Base-by-base conservation (phyloP, 2,797 vertebrate genomes). In the Sebastiscus albofasciatus region DNA sequence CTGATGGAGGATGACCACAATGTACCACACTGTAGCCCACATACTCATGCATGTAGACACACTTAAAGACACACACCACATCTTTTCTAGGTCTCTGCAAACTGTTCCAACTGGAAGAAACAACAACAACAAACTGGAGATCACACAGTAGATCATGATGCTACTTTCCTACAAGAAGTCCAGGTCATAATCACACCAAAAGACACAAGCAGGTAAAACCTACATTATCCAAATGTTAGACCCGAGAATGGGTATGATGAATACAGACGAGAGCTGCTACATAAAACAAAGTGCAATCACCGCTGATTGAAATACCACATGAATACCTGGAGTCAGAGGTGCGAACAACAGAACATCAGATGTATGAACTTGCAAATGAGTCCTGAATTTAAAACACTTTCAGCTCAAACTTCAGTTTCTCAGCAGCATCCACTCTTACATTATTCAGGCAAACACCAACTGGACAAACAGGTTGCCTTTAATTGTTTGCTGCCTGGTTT, bases 331-430 rank as follows among this genome's bases (percentile, higher is more conserved):
- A 75, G 39, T 46, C 68, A 70, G 18, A 55, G 8, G 55, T 68
- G 33, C 60, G 82, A 88, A 75, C 29, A 66, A 24, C 55, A 77
- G 31, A 66, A 29, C 7, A 18, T 73, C 65, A 58, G 65, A 61
- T 16, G 39, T 24, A 36, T 42, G 27, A 60, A 75, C 29, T 77
- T 75, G 36, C 22, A 79, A 80, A 83, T 22, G 13, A 80, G 72
- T 31, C 12, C 26, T 66, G 73, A 79, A 77, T 68, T 79, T 66
- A 27, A 34, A 69, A 22, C 9, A 0, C 58, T 33, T 77, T 71
- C 1, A 16, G 7, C 24, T 46, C 7, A 65, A 42, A 75, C 12
- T 22, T 67, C 8, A 8, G 33, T 55, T 62, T 82, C 36, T 60
- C n/a, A 39, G 33, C 56, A 66, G 67, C 39, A 39, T 69, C 52